Evolutionary conservation across 2,797 vertebrate species (phyloP).

Genomic region (Sebastes trivittatus): DNA sequence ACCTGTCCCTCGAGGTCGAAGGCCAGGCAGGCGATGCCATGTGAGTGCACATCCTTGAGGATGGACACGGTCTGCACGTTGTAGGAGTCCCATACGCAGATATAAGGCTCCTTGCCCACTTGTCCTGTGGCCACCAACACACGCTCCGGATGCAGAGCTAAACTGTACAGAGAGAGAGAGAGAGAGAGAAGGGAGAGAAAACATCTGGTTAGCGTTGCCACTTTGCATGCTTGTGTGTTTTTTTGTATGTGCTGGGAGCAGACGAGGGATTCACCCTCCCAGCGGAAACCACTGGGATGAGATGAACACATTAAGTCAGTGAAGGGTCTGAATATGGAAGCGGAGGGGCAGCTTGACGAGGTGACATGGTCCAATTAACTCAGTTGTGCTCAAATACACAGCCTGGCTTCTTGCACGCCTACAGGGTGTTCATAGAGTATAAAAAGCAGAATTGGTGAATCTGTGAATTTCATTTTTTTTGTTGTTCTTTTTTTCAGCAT

Average conservation of each 20-base stretch:
- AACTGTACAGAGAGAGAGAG: conserved; percentile 80
- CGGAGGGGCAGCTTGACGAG: conserved; percentile 69
- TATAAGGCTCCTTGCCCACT: conserved; percentile 98
- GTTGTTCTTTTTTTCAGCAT: background rate
- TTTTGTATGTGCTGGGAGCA: conserved; percentile 19
- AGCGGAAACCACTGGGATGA: conserved; percentile 62
- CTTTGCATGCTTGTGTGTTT: conserved; percentile 23
- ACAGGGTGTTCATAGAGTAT: conserved; percentile 7
- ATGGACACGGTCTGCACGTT: conserved; percentile 95
- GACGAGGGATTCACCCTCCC: conserved; percentile 46
- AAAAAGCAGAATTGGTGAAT: conserved; percentile 21
- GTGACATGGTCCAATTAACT: conserved; percentile 75
- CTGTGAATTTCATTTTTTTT: conserved; percentile 12
- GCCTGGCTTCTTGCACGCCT: conserved; percentile 35
- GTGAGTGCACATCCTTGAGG: conserved; percentile 95
- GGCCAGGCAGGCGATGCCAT: conserved; percentile 96
- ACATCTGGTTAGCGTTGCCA: conserved; percentile 51
- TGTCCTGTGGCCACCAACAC: conserved; percentile 98
- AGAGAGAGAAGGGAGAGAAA: conserved; percentile 27
- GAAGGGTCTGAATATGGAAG: conserved; percentile 52
- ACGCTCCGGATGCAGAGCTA: conserved; percentile 96
- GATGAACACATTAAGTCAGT: conserved; percentile 65
- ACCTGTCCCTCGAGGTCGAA: conserved; percentile 99
- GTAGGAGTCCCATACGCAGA: conserved; percentile 98
- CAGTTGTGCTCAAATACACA: conserved; percentile 56